Conservation (phyloP, 1,140 invertebrate genomes). For the Zeugodacus cucurbitae region DNA sequence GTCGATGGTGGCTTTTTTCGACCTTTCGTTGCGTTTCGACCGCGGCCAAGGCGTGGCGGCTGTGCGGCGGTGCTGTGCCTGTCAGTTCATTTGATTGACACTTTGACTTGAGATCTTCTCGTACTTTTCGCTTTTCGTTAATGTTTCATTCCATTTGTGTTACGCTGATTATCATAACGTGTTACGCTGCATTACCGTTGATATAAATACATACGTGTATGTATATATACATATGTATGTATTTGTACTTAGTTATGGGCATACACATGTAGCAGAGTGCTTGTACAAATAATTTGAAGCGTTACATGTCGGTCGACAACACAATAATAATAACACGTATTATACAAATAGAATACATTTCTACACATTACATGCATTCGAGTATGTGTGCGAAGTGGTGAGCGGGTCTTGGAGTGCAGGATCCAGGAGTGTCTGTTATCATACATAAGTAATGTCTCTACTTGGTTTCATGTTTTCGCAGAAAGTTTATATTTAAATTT, state of each 20-base stretch:
- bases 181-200: slow-evolving; percentile 15
- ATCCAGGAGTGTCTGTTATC: no score
- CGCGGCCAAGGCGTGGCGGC: not conserved
- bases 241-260: not conserved
- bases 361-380: not conserved
- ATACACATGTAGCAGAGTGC: not conserved
- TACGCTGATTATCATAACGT: slow-evolving; percentile 43
- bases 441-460: not conserved
- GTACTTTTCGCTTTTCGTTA: slow-evolving; percentile 39
- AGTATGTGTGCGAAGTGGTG: not conserved
- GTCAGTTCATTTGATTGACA: slow-evolving; percentile 47
- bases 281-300: not conserved
- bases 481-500: no score
- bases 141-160: slow-evolving; percentile 41
- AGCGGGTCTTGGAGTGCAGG: no score
- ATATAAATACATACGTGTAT: not conserved
- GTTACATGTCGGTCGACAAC: not conserved
- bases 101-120: slow-evolving; percentile 46
- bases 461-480: not conserved
- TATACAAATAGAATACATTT: not conserved
- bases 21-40: not conserved
- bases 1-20: slow-evolving; percentile 1
- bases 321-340: not conserved
- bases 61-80: slow-evolving; percentile 40
- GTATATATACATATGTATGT: not conserved